Evolutionary conservation across 2,113 vertebrate genomes (phyloP), one percentile per base, ranked within the genome.

Genomic region (Desmodus rotundus): DNA sequence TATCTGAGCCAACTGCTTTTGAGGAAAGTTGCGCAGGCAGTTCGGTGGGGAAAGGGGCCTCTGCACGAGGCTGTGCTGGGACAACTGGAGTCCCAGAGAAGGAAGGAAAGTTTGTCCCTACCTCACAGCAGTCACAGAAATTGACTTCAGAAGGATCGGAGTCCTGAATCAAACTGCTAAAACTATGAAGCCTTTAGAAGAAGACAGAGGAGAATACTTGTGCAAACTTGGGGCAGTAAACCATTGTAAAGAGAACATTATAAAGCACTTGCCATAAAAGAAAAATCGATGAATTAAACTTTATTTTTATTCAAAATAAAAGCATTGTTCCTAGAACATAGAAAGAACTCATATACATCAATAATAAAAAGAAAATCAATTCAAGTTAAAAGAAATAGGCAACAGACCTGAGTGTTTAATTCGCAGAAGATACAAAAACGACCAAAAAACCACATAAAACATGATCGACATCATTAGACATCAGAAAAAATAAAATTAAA

Each of bases 331-430:
- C 31, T 54, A 82, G n/a, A 61, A 58, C 17, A 52, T 68, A 65
- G 31, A 31, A 50, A 77, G 45, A 56, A 82, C 1, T 72, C 38
- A 47, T 4, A 45, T 3, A 87, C 80, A 82, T 67, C 68, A 93
- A 73, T 50, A 56, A 74, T 67, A 41, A 95, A 87, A 89, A 36
- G 58, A 87, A 41, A 89, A 86, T 82, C 72, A 94, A 92, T n/a
- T 91, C 20, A 91, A 91, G 47, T 84, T 58, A 61, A 47, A 78
- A 78, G 70, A 74, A 81, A 38, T 20, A 7, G 58, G 5, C 68
- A 87, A 81, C 9, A 82, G 67, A 61, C 5, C 3, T 91, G 17
- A 94, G 68, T 26, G 74, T 63, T 78, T 83, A 63, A 28, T 70
- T 86, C 78, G 73, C 41, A 67, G 33, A 47, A 81, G 56, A 96